Conservation (phyloP, 1,140 invertebrate species). For the fruit fly (Drosophila melanogaster) region Release_6_plus_ISO1_MT NC_004354.4:9599501-9600000, state of each 20-base stretch:
- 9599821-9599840: constrained; percentile 26
- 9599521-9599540: too few relatives aligned
- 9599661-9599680: constrained; percentile 42
- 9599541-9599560: constrained; percentile 26
- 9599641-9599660: constrained; percentile 12
- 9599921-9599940: constrained; percentile 55
- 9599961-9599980: constrained; percentile 42
- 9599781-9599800: constrained; percentile 46
- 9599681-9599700: constrained; percentile 25
- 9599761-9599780: constrained; percentile 40
- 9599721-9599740: neutral
- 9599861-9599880: constrained; percentile 57
- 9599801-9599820: constrained; percentile 32
- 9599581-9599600: constrained; percentile 4
- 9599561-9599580: constrained; percentile 18
- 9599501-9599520: too few relatives aligned
- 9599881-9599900: constrained; percentile 78
- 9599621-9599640: constrained; percentile 39
- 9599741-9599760: constrained; percentile 7
- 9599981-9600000: neutral
- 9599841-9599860: constrained; percentile 19
- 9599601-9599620: constrained; percentile 34
- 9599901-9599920: constrained; percentile 34
- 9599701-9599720: neutral
- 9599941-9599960: constrained; percentile 66